A percentile compares a stretch with the other conserved stretches of the same genome.
These are phyloP conservation scores for Oreochromis tanganicae DNA, from an alignment of 2,113 vertebrate species.

Conservation along the genomic window DNA sequence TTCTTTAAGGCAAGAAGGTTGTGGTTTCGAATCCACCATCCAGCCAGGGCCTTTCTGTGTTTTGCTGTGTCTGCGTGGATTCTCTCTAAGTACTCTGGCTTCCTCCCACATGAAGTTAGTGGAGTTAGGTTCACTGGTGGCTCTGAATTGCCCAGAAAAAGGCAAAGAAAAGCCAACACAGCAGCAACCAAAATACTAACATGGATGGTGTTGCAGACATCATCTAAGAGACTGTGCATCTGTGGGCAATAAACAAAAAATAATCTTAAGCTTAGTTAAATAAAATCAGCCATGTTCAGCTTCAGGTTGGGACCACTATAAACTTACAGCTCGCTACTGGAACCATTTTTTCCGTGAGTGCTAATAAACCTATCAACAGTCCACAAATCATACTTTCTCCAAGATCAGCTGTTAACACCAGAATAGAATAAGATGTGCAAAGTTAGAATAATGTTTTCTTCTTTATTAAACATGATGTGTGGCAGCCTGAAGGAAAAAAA, in stretches of 20 bases:
- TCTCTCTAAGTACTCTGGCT: not conserved
- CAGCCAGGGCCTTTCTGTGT: not conserved
- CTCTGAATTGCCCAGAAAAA: not conserved
- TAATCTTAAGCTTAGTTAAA: not conserved
- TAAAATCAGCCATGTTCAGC: not conserved
- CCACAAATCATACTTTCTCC: not conserved
- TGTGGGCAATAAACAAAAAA: accelerated
- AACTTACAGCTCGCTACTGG: accelerated
- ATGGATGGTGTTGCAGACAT: not conserved
- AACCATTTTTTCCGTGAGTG: not conserved
- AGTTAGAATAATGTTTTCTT: not conserved
- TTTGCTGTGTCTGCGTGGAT: not conserved
- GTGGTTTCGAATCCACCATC: not conserved
- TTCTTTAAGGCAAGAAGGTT: not conserved
- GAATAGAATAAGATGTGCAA: not conserved
- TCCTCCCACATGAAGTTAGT: not conserved
- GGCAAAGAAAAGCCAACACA: not conserved
- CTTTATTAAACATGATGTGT: not conserved
- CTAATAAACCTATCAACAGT: not conserved
- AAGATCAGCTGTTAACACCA: not conserved
- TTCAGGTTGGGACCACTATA: accelerated
- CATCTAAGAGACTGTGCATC: not conserved
- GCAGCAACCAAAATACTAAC: not conserved
- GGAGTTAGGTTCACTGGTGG: accelerated
- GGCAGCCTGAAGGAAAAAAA: not conserved